These are phyloP conservation scores for Noctua janthe DNA, from an alignment of 2,888 invertebrate genomes.

Conservation along the genomic window DNA sequence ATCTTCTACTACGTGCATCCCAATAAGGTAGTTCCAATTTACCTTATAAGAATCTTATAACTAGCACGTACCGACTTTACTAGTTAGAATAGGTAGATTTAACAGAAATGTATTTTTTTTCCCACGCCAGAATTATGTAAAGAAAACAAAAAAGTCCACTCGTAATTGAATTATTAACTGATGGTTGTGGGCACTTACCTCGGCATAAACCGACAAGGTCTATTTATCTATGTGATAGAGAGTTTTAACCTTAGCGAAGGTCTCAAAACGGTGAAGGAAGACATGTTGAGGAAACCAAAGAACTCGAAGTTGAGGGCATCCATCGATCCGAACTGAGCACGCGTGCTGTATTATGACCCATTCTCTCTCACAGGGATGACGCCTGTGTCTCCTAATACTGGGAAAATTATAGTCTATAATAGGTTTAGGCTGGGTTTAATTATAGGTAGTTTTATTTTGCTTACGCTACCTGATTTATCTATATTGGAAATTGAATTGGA, in stretches of 20 bases:
- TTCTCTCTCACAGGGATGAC: neutral
- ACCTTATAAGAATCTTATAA: slow-evolving; percentile 45
- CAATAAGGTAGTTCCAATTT: slow-evolving; percentile 41
- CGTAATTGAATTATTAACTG: neutral
- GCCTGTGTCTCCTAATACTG: neutral
- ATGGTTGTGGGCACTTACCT: neutral
- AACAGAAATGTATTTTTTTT: slow-evolving; percentile 9
- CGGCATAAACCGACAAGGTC: neutral
- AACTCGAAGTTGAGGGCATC: no score
- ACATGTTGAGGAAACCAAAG: neutral
- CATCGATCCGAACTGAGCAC: no score
- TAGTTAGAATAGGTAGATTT: neutral
- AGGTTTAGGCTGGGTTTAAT: no score
- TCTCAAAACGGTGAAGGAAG: neutral
- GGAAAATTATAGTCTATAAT: neutral
- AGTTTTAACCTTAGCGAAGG: neutral
- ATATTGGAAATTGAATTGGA: neutral
- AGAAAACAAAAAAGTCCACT: no score
- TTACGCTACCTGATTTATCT: neutral
- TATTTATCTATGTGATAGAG: neutral
- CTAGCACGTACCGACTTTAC: slow-evolving; percentile 41
- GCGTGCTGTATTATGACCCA: no score
- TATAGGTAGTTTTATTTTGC: no score
- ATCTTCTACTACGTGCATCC: slow-evolving; percentile 21
- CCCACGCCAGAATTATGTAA: slow-evolving; percentile 14